Conservation (phyloP, 2,797 vertebrate genomes). For the Poecile montanus region DNA sequence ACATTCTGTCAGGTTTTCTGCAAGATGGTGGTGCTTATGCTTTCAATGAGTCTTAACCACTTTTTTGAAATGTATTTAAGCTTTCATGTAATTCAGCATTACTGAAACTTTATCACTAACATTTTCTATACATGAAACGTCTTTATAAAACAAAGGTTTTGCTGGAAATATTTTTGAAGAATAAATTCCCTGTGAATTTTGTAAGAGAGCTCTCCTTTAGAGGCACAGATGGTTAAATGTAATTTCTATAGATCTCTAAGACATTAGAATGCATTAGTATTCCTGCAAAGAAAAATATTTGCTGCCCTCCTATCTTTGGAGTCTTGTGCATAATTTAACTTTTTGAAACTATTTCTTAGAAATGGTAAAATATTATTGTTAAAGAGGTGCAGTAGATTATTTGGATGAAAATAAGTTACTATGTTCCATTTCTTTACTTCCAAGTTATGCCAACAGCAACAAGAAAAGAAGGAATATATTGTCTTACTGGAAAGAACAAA, state of each 20-base stretch:
- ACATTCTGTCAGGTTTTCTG: neutral
- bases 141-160: neutral
- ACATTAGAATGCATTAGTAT: neutral
- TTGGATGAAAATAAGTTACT: slow-evolving; percentile 16
- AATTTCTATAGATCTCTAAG: neutral
- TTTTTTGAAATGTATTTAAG: neutral
- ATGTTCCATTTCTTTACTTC: neutral
- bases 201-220: neutral
- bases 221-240: neutral
- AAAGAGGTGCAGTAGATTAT: neutral
- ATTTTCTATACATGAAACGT: neutral
- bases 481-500: neutral
- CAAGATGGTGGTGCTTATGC: neutral
- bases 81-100: neutral
- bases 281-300: neutral
- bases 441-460: neutral
- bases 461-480: neutral
- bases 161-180: neutral
- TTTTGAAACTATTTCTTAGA: slow-evolving; percentile 32
- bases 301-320: neutral
- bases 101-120: neutral
- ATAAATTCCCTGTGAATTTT: neutral
- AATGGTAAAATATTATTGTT: neutral
- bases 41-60: neutral
- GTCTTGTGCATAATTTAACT: neutral